Conservation (phyloP, 2,797 vertebrate genomes). For the Arrhamphus sclerolepis region DNA sequence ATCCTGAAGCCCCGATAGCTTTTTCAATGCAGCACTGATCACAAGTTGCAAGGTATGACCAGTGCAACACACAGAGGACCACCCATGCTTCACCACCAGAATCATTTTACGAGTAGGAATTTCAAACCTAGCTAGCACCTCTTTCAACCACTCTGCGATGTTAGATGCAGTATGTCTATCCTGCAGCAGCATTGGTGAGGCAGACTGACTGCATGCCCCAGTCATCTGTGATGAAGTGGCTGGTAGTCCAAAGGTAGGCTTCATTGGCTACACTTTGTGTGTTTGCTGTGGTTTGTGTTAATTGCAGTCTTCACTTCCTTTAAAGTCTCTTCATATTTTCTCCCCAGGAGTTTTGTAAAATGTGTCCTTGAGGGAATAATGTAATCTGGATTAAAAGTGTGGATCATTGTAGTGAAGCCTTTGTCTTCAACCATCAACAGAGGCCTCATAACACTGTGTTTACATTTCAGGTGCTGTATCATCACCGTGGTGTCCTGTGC, state of each 20-base stretch:
- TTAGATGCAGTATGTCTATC: constrained; percentile 26
- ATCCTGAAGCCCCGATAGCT: not conserved
- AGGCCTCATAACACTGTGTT: constrained; percentile 4
- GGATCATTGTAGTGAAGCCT: not conserved
- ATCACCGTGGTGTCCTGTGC: not conserved
- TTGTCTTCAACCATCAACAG: not conserved
- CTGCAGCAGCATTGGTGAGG: constrained; percentile 31
- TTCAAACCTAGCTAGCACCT: not conserved
- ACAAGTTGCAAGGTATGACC: not conserved
- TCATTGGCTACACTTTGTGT: constrained; percentile 5
- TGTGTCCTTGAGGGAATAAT: constrained; percentile 13
- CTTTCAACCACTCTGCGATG: not conserved
- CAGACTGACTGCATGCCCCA: constrained; percentile 20
- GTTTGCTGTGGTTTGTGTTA: constrained; percentile 3
- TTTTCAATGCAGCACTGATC: not conserved
- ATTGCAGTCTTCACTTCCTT: not conserved
- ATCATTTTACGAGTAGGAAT: not conserved
- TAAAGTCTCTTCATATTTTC: not conserved
- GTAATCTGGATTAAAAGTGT: not conserved
- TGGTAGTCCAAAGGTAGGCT: not conserved
- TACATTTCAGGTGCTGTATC: not conserved
- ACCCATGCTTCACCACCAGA: not conserved
- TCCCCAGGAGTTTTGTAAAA: constrained; percentile 5
- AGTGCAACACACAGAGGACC: not conserved
- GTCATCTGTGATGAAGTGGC: not conserved